Conservation (phyloP, 2,888 invertebrate species). For the Incurvaria masculella region DNA sequence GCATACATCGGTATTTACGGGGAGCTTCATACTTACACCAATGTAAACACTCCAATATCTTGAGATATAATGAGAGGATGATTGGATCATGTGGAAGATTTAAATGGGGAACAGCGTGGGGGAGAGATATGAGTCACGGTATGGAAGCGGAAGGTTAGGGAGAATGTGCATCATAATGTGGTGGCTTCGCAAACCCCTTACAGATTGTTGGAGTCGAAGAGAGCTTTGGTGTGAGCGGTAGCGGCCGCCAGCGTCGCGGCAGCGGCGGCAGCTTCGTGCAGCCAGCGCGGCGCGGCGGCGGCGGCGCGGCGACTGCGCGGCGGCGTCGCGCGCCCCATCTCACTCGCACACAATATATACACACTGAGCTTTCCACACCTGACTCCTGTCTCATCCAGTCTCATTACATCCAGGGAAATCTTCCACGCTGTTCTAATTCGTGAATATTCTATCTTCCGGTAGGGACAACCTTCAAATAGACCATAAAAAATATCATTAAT, state of each 20-base stretch:
- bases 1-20: conserved; percentile 56
- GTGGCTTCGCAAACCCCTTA: conserved; percentile 55
- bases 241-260: conserved; percentile 16
- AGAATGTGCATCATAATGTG: conserved; percentile 54
- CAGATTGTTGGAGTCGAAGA: conserved; percentile 45
- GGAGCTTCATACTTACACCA: conserved; percentile 50
- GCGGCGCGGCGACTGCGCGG: background rate
- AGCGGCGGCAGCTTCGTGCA: background rate
- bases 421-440: conserved; percentile 31
- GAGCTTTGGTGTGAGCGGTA: conserved; percentile 15
- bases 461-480: background rate
- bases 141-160: conserved; percentile 44
- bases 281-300: background rate
- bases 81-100: background rate
- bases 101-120: background rate
- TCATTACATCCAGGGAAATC: conserved; percentile 22
- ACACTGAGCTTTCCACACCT: conserved; percentile 31
- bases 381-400: conserved; percentile 33
- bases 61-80: background rate
- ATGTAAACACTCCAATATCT: conserved; percentile 30
- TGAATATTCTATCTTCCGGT: no score
- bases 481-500: background rate
- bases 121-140: conserved; percentile 44
- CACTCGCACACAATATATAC: conserved; percentile 4
- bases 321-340: conserved; percentile 10